These are phyloP conservation scores for Ectropis grisescens DNA, from an alignment of 1,140 invertebrate species.

Conservation along the genomic window DNA sequence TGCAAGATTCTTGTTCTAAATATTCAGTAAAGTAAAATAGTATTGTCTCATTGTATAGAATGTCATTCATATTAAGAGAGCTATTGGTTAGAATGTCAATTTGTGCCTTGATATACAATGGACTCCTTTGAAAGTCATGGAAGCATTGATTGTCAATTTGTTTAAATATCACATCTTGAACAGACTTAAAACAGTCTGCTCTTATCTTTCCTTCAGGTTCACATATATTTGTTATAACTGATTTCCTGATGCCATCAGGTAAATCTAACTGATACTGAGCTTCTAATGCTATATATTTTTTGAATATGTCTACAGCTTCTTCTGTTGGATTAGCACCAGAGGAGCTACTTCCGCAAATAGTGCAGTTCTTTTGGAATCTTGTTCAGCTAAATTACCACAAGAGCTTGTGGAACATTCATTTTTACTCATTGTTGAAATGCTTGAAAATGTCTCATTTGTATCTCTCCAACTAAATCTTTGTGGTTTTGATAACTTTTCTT, in stretches of 20 bases:
- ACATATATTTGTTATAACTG: conserved; percentile 63
- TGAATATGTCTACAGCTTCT: conserved; percentile 58
- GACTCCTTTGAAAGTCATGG: conserved; percentile 80
- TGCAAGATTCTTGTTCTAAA: conserved; percentile 89
- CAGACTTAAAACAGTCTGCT: conserved; percentile 60
- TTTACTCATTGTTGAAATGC: conserved; percentile 12
- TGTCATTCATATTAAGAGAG: conserved; percentile 84
- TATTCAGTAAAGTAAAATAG: conserved; percentile 96
- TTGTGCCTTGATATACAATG: conserved; percentile 91
- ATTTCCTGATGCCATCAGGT: conserved; percentile 55
- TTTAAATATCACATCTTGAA: conserved; percentile 77
- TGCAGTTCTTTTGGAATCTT: conserved; percentile 14
- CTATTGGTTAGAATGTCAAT: conserved; percentile 88
- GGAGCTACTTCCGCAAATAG: conserved; percentile 16
- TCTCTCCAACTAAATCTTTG: conserved; percentile 18
- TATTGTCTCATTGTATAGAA: conserved; percentile 90
- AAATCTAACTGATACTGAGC: conserved; percentile 58
- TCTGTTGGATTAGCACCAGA: conserved; percentile 27
- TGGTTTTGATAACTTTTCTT: conserved; percentile 18
- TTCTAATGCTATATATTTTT: conserved; percentile 66
- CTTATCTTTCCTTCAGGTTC: conserved; percentile 56
- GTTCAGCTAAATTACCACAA: conserved; percentile 34
- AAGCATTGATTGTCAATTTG: conserved; percentile 76
- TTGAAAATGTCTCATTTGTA: conserved; percentile 11
- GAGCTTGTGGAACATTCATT: conserved; percentile 32